Evolutionary conservation across 2,113 vertebrate species (phyloP).

Genomic region (Rhineura floridana): DNA sequence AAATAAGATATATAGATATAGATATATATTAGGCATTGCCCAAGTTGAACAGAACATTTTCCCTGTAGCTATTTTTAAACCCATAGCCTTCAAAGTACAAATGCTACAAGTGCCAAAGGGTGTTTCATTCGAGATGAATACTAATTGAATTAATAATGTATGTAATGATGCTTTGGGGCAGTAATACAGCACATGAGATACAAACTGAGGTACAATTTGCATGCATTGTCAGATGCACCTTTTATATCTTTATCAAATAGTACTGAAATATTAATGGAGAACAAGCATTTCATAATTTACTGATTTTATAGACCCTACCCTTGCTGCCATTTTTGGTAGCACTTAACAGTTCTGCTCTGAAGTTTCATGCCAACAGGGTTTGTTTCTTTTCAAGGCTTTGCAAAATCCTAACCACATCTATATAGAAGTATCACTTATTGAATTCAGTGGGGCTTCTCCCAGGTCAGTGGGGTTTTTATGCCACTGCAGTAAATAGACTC

Average conservation of each 20-base stretch:
- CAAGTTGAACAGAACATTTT: background rate
- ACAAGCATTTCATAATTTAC: background rate
- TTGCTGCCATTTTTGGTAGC: background rate
- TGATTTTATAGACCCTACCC: rapidly evolving
- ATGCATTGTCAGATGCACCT: background rate
- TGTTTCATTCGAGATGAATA: constrained; percentile 31
- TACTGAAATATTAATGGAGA: background rate
- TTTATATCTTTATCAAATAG: background rate
- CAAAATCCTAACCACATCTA: too few relatives aligned
- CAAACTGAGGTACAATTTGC: background rate
- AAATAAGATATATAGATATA: too few relatives aligned
- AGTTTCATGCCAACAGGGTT: background rate
- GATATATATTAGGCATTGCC: constrained; percentile 4
- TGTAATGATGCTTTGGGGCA: constrained; percentile 30
- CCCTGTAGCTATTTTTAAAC: constrained; percentile 30
- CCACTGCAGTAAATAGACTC: background rate
- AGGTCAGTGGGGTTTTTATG: background rate
- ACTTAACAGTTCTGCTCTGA: background rate
- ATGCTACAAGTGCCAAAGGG: constrained; percentile 27
- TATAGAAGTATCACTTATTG: too few relatives aligned
- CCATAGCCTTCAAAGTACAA: constrained; percentile 8
- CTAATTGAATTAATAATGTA: constrained; percentile 44
- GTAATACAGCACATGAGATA: background rate
- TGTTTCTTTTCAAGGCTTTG: background rate
- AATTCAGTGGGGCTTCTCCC: too few relatives aligned